A percentile compares a stretch with the other conserved stretches of the same genome.
Conservation (phyloP, 2,797 vertebrate species). For the Xiphorhynchus erythropygius region DNA sequence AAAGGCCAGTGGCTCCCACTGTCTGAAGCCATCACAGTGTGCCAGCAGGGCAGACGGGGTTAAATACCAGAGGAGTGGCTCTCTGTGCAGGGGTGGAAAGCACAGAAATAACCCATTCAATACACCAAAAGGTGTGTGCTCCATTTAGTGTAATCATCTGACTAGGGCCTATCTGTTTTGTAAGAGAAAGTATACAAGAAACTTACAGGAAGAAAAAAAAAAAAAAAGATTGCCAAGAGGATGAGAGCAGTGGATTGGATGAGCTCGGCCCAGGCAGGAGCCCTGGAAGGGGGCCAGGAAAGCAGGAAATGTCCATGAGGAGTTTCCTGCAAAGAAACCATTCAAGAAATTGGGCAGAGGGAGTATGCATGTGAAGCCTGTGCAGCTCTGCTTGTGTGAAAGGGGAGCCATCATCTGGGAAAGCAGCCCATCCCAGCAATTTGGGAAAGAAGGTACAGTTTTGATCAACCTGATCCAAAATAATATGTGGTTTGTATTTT, state of each 20-base stretch:
- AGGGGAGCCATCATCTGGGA: not conserved
- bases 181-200: not conserved
- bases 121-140: not conserved
- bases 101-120: not conserved
- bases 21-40: rapidly evolving
- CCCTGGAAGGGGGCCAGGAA: not conserved
- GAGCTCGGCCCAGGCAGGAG: not conserved
- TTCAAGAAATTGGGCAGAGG: not conserved
- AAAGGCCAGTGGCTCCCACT: not conserved
- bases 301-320: slow-evolving; percentile 10
- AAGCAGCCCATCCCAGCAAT: not conserved
- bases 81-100: not conserved
- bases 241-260: not conserved
- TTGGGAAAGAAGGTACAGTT: not conserved
- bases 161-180: not conserved
- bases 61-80: not conserved
- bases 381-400: not conserved
- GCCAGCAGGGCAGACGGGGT: rapidly evolving
- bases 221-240: not conserved
- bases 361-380: not conserved
- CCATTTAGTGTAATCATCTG: not conserved
- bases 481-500: not conserved
- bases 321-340: slow-evolving; percentile 38
- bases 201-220: not conserved
- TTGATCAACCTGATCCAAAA: not conserved